A percentile compares a stretch with the other conserved stretches of the same genome.
These are phyloP conservation scores for Uloborus plumipes DNA, from an alignment of 2,888 invertebrate species.

Conservation along the genomic window DNA sequence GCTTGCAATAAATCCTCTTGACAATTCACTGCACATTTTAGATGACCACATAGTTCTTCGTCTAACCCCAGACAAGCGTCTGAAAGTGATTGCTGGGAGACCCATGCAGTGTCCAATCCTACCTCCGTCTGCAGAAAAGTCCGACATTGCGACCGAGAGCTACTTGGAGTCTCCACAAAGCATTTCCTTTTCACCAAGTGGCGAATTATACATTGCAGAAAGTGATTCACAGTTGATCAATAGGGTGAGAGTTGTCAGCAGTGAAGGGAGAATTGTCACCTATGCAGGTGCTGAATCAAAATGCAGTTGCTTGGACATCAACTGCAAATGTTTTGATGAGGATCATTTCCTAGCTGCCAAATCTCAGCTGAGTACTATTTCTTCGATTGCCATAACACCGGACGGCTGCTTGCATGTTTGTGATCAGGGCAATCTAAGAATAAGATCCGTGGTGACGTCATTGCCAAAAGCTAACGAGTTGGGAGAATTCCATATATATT, in stretches of 20 bases:
- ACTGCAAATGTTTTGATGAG: slow-evolving; percentile 71
- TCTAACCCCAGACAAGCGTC: slow-evolving; percentile 85
- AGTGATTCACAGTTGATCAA: slow-evolving; percentile 82
- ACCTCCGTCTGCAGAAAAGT: slow-evolving; percentile 55
- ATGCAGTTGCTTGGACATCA: slow-evolving; percentile 72
- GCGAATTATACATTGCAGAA: slow-evolving; percentile 93
- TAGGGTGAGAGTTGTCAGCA: slow-evolving; percentile 69
- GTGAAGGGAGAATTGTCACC: slow-evolving; percentile 71
- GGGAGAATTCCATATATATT: slow-evolving; percentile 92
- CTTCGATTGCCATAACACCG: slow-evolving; percentile 90
- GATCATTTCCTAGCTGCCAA: slow-evolving; percentile 71
- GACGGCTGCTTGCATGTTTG: slow-evolving; percentile 95
- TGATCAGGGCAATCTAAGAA: slow-evolving; percentile 82
- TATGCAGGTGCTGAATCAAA: slow-evolving; percentile 72
- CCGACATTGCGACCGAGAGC: slow-evolving; percentile 70
- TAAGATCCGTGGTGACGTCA: slow-evolving; percentile 76
- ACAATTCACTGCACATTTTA: slow-evolving; percentile 94
- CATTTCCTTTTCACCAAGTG: slow-evolving; percentile 90
- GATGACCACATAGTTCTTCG: slow-evolving; percentile 94
- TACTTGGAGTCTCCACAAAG: slow-evolving; percentile 87
- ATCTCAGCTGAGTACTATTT: slow-evolving; percentile 71
- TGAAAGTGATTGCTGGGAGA: slow-evolving; percentile 92
- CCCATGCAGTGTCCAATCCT: slow-evolving; percentile 86
- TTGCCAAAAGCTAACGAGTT: slow-evolving; percentile 78
- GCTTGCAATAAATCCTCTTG: slow-evolving; percentile 91